Conservation (phyloP, 1,140 invertebrate species). For the Drosophila busckii region DNA sequence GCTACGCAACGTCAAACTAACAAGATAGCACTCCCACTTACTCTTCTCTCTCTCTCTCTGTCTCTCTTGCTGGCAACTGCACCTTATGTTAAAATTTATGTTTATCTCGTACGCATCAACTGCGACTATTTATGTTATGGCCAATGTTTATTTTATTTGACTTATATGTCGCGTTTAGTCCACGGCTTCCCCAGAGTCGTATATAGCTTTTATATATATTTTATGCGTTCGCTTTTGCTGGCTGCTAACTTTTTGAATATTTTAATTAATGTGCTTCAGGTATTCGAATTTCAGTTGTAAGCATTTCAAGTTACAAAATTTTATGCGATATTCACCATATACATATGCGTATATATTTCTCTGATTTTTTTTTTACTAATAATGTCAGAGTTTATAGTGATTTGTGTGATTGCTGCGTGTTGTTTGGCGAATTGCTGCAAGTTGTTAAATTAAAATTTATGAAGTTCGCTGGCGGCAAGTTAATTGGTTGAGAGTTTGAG, state of each 20-base stretch:
- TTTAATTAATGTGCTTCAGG: slow-evolving; percentile 55
- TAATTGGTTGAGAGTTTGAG: slow-evolving; percentile 27
- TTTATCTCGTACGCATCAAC: slow-evolving; percentile 44
- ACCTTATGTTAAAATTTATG: slow-evolving; percentile 62
- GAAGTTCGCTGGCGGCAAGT: slow-evolving; percentile 5
- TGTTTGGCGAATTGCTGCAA: slow-evolving; percentile 33
- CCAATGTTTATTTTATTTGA: slow-evolving; percentile 71
- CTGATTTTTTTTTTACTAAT: slow-evolving; percentile 44
- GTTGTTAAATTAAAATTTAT: slow-evolving; percentile 43
- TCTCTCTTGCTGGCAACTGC: background rate
- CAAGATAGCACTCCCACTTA: slow-evolving; percentile 2
- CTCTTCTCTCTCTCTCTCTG: slow-evolving; percentile 2
- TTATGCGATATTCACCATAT: slow-evolving; percentile 64
- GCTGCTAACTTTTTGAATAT: slow-evolving; percentile 21
- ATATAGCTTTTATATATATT: slow-evolving; percentile 36
- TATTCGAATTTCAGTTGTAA: slow-evolving; percentile 26
- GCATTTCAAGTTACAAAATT: slow-evolving; percentile 44
- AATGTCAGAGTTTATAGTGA: slow-evolving; percentile 64
- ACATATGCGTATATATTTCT: slow-evolving; percentile 47
- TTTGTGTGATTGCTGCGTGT: slow-evolving; percentile 56
- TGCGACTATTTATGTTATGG: slow-evolving; percentile 63
- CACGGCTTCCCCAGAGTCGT: slow-evolving; percentile 13
- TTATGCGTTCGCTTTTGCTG: slow-evolving; percentile 40
- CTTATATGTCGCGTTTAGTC: slow-evolving; percentile 57
- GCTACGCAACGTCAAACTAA: slow-evolving; percentile 15